Evolutionary conservation across 2,797 vertebrate genomes (phyloP).

Genomic region (Helicolenus hilgendorfi): DNA sequence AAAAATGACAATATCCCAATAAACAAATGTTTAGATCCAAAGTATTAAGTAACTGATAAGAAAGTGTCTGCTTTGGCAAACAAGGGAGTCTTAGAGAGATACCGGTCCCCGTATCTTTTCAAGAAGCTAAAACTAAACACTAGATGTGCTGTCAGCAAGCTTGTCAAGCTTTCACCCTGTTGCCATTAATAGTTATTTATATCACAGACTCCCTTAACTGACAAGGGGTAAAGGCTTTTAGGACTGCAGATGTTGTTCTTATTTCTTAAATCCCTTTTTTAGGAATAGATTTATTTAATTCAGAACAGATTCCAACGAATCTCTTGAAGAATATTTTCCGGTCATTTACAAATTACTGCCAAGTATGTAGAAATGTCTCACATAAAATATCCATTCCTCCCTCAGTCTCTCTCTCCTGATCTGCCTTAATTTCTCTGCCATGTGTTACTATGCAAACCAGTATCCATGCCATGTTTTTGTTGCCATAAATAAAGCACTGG

Average conservation of each 20-base stretch:
- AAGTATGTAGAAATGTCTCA: not conserved
- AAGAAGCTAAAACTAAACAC: not conserved
- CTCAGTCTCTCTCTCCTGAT: not conserved
- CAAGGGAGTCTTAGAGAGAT: conserved; percentile 13
- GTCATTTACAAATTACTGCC: not conserved
- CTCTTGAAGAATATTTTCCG: not conserved
- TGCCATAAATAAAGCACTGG: not conserved
- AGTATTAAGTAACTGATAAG: conserved; percentile 8
- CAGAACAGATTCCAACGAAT: not conserved
- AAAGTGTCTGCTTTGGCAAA: conserved; percentile 10
- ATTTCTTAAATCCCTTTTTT: not conserved
- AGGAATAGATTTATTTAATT: not conserved
- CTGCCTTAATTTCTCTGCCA: not conserved
- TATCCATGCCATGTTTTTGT: not conserved
- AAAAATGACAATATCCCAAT: not conserved
- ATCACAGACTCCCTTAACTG: not conserved
- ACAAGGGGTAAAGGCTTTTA: not conserved
- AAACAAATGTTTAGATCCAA: conserved; percentile 5
- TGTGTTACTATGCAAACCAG: not conserved
- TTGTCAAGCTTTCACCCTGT: conserved; percentile 12
- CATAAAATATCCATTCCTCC: not conserved
- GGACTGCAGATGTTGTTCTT: not conserved
- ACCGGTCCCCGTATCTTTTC: not conserved
- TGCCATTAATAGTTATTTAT: not conserved
- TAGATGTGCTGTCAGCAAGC: not conserved